Base-by-base conservation (phyloP, 2,797 vertebrate genomes). In the Tapera naevia region DNA sequence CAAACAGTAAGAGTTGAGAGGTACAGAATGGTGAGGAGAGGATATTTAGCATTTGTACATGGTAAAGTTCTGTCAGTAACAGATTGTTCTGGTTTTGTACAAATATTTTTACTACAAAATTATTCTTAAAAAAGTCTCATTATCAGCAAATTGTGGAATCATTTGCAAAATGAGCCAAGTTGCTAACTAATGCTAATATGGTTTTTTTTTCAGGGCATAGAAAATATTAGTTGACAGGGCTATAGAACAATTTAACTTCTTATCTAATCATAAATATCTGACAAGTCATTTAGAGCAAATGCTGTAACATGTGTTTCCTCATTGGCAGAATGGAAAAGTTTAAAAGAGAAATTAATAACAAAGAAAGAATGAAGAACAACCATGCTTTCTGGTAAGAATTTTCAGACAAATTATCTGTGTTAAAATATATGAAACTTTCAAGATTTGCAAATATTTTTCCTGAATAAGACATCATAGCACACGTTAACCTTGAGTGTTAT, bases 391-490 rank as follows among this genome's bases (percentile, higher is more conserved):
- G 24, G 7, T 65, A 75, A 32, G 50, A 91, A 39, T 62, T 60
- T 72, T 46, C 65, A 7, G 46, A 75, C 48, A 90, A 94, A 79
- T 78, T 71, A 11, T 16, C 17, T 48, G 13, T 56, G 12, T 65
- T 89, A 89, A 92, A 88, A 86, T 92, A 70, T 61, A 91, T 65
- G 50, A 81, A 92, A 73, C 66, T 81, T 89, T 65, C n/a, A 75
- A 37, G 46, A 86, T 84, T 56, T 93, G 37, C 4, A 39, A 94
- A 88, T 2, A 28, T 66, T 75, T 91, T 83, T 93, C 22, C 48
- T 75, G 6, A 94, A 86, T 81, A 83, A 91, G 25, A 35, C 46
- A 66, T 43, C 35, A 54, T 27, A 66, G 23, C 33, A 35, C 41
- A 75, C 39, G 56, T 75, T 89, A 81, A 90, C 69, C 66, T 88